phyloP scores from a whole-genome alignment of 2,113 vertebrate genomes.

The Aepyceros melampus region DNA sequence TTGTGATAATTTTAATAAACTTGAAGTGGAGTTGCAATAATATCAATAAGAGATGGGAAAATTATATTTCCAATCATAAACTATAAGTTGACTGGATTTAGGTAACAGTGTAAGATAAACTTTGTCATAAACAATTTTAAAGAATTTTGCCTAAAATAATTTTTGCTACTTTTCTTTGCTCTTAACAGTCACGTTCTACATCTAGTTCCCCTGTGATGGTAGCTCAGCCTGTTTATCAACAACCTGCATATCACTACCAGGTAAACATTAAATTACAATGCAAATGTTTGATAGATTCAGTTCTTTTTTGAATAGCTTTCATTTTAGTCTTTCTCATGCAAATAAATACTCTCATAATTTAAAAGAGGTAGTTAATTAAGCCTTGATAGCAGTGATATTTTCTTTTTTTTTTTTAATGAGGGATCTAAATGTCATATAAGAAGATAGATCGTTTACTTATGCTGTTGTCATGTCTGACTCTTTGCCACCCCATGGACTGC shows the following conservation, averaged over 20 bases:
- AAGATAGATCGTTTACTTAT: background rate
- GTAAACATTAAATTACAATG: slow-evolving; percentile 70
- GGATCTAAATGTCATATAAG: background rate
- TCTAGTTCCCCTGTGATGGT: slow-evolving; percentile 82
- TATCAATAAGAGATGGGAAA: slow-evolving; percentile 32
- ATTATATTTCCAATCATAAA: slow-evolving; percentile 35
- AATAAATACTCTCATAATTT: background rate
- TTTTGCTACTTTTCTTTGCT: slow-evolving; percentile 42
- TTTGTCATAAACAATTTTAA: slow-evolving; percentile 22
- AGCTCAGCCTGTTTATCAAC: slow-evolving; percentile 82
- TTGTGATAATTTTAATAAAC: background rate
- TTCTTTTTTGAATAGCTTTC: background rate
- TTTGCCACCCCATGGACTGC: background rate
- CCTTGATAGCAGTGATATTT: background rate
- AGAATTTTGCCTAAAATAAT: slow-evolving; percentile 5
- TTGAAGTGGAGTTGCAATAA: background rate
- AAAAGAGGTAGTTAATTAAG: slow-evolving; percentile 18
- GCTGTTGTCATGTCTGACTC: background rate
- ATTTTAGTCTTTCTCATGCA: slow-evolving; percentile 8
- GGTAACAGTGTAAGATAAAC: background rate
- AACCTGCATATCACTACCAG: slow-evolving; percentile 83
- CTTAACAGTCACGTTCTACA: slow-evolving; percentile 75
- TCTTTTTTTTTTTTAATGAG: background rate
- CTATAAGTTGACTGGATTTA: background rate
- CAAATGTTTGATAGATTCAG: slow-evolving; percentile 24